These are phyloP conservation scores for Bombycilla garrulus DNA, from an alignment of 2,113 vertebrate genomes.

Conservation along the genomic window DNA sequence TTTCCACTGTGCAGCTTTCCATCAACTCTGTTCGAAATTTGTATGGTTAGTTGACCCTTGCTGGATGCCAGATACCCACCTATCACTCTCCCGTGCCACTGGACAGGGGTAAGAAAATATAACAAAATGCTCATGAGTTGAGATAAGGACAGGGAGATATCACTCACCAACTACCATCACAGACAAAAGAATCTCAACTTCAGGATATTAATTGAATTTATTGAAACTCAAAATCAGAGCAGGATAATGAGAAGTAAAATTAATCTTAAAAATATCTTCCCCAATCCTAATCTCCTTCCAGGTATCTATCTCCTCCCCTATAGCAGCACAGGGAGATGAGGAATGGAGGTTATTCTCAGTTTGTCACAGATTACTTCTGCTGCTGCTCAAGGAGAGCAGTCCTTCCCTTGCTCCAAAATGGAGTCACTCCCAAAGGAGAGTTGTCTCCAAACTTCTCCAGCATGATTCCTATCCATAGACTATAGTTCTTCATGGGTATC, in stretches of 20 bases:
- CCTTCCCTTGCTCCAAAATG: accelerated
- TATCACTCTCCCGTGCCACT: background rate
- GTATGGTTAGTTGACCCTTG: accelerated
- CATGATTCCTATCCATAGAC: background rate
- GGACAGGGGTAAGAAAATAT: background rate
- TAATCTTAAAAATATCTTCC: background rate
- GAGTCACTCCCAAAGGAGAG: background rate
- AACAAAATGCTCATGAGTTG: background rate
- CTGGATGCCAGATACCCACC: background rate
- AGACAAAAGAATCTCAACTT: background rate
- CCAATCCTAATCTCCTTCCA: background rate
- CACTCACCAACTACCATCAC: background rate
- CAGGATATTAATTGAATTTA: background rate
- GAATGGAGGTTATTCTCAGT: background rate
- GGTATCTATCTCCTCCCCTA: background rate
- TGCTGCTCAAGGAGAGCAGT: background rate
- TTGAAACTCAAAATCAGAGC: background rate
- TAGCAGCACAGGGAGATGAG: background rate
- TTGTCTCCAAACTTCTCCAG: background rate
- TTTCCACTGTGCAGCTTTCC: background rate
- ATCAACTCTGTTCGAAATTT: background rate
- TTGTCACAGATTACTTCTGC: background rate
- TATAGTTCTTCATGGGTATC: background rate
- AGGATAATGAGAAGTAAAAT: background rate
- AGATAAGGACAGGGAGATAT: background rate